Base-by-base conservation (phyloP, 1,140 invertebrate species). In the Proctacanthus coquilletti region DNA sequence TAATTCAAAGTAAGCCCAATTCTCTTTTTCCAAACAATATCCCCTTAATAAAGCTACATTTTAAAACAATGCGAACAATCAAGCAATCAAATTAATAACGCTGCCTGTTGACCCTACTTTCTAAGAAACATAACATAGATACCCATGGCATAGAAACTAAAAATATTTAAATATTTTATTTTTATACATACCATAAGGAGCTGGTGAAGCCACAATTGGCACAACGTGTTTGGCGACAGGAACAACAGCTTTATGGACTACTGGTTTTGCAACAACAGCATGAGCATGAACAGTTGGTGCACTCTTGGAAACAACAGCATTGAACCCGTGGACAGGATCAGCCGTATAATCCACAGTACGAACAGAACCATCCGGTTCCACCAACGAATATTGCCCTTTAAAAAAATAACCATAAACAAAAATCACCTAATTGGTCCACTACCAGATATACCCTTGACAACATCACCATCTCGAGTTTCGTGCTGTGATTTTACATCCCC, bases 331-430 rank as follows among this genome's bases (percentile, higher is more conserved):
- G 18, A 66, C 52, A 0, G 65, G 41, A 40, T 73, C 71, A 0
- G 71, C 70, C 2, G 69, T 71, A 45, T 76, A 76, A 41, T 74
- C 70, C 10, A 75, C 73, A 13, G 70, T 75, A 34, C 77, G 64
- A 9, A 71, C 65, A 11, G 72, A 70, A 29, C 79, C 77, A 45
- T 81, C 77, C 13, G 77, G 66, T 48, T 81, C 75, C 18, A 77
- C 64, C 20, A 77, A 57, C 2, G 69, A 71, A 44, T 74, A 75
- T 56, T 73, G 72, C n/a, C 74, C 74, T 64, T 46, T 1, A 44
- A 46, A 35, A 17, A 18, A 25, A 14, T 25, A 36, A 36, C n/a
- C 13, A 27, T 23, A 23, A 36, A 36, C n/a, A n/a, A n/a, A n/a
- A n/a, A n/a, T n/a, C 29, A 30, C n/a, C 23, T 30, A 30, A 13